Percentiles rank a stretch among this genome's conserved stretches.
Conservation (phyloP, 1,140 invertebrate genomes). For the Odontomachus brunneus region DNA sequence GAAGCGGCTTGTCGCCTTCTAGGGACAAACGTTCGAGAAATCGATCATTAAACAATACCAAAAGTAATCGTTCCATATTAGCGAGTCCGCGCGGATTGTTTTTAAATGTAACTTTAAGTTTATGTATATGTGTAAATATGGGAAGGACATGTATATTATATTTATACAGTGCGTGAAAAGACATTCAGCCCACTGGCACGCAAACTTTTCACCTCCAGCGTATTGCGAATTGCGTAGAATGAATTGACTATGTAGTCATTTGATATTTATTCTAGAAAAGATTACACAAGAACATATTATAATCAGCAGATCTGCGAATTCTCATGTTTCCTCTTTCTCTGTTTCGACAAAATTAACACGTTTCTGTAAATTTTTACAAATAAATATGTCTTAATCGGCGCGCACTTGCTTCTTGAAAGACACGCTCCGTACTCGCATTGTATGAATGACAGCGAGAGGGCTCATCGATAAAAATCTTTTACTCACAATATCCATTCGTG, state of each 20-base stretch:
- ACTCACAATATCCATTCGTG: too few relatives aligned
- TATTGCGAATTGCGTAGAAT: not conserved
- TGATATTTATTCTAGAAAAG: constrained; percentile 16
- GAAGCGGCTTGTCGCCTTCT: not conserved
- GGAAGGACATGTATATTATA: constrained; percentile 40
- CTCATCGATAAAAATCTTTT: too few relatives aligned
- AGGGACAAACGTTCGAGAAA: constrained; percentile 65
- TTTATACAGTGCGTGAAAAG: constrained; percentile 13
- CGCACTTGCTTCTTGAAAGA: not conserved
- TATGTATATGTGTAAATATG: constrained; percentile 47
- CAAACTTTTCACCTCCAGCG: not conserved
- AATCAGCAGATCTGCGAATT: not conserved
- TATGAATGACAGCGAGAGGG: not conserved
- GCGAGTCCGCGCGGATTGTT: constrained; percentile 36
- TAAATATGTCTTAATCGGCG: not conserved
- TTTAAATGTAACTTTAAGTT: constrained; percentile 53
- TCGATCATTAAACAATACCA: constrained; percentile 74
- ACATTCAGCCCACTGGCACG: not conserved
- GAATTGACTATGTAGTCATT: not conserved
- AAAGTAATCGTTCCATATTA: constrained; percentile 74
- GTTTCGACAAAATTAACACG: not conserved
- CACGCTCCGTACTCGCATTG: not conserved
- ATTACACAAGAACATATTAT: not conserved
- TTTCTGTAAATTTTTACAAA: not conserved
- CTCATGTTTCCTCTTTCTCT: not conserved